Evolutionary conservation across 2,797 vertebrate species (phyloP).

Genomic region (Cirrhinus mrigala): DNA sequence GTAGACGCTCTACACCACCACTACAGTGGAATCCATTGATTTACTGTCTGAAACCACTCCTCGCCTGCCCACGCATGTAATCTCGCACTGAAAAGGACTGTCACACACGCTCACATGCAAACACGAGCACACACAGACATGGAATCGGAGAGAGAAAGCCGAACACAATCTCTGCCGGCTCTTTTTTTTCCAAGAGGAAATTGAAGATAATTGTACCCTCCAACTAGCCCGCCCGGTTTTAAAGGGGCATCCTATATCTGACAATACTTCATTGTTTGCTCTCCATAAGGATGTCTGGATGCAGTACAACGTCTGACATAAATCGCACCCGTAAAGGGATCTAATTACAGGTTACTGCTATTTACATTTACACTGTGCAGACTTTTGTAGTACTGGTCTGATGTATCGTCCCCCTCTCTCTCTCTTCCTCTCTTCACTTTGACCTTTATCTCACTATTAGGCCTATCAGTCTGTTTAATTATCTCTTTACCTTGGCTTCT

Average conservation of each 20-base stretch:
- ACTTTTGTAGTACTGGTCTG: background rate
- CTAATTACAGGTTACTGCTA: slow-evolving; percentile 63
- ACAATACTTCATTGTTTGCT: slow-evolving; percentile 49
- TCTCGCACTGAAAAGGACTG: slow-evolving; percentile 51
- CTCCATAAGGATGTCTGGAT: slow-evolving; percentile 36
- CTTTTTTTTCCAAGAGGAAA: slow-evolving; percentile 70
- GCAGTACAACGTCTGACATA: slow-evolving; percentile 37
- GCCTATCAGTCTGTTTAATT: slow-evolving; percentile 37
- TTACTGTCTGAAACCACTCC: slow-evolving; percentile 57
- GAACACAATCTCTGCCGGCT: slow-evolving; percentile 61
- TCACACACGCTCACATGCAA: slow-evolving; percentile 36
- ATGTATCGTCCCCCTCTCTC: background rate
- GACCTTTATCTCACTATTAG: slow-evolving; percentile 37
- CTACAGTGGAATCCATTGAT: slow-evolving; percentile 62
- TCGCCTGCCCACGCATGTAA: slow-evolving; percentile 49
- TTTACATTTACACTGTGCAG: slow-evolving; percentile 64
- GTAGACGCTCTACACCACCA: slow-evolving; percentile 38
- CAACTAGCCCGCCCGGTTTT: slow-evolving; percentile 38
- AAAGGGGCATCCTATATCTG: slow-evolving; percentile 42
- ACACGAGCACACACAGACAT: slow-evolving; percentile 42
- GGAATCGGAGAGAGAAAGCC: slow-evolving; percentile 17
- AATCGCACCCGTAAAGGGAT: slow-evolving; percentile 63
- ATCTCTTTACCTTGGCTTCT: slow-evolving; percentile 48
- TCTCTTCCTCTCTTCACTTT: slow-evolving; percentile 24
- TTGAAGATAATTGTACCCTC: slow-evolving; percentile 65